Evolutionary conservation across 1,140 invertebrate species (phyloP).

Genomic region (Pachypeltis micranthus): DNA sequence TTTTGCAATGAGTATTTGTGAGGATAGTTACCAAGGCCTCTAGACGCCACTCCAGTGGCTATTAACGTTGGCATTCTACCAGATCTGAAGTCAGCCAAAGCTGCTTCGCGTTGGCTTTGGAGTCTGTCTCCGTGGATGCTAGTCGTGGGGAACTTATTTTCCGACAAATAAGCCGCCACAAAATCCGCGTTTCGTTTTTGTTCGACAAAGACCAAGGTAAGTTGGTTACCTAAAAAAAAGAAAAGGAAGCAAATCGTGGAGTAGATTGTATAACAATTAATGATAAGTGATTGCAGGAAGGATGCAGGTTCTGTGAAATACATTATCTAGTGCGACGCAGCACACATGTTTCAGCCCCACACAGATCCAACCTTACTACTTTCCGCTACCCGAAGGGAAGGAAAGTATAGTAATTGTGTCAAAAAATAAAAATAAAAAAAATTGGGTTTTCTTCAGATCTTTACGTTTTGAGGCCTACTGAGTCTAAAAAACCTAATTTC

Average conservation of each 20-base stretch:
- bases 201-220: conserved; percentile 81
- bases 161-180: conserved; percentile 59
- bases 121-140: conserved; percentile 88
- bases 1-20: too few relatives aligned
- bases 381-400: too few relatives aligned
- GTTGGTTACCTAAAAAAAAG: conserved; percentile 33
- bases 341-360: too few relatives aligned
- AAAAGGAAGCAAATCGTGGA: not conserved
- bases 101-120: conserved; percentile 79
- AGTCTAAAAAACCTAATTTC: too few relatives aligned
- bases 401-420: too few relatives aligned
- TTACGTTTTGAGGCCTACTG: too few relatives aligned
- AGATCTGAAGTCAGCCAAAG: conserved; percentile 66
- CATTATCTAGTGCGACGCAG: conserved; percentile 1
- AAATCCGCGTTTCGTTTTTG: conserved; percentile 83
- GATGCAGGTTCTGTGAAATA: too few relatives aligned
- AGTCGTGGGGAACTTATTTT: conserved; percentile 58
- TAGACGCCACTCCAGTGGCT: conserved; percentile 84
- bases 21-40: conserved; percentile 64
- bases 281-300: too few relatives aligned
- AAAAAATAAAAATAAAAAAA: too few relatives aligned
- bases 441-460: too few relatives aligned
- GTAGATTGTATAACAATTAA: too few relatives aligned
- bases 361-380: too few relatives aligned
- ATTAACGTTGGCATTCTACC: conserved; percentile 67